Percentiles rank a stretch among this genome's conserved stretches.
Evolutionary conservation across 2,797 vertebrate genomes (phyloP).

Genomic region (Enteromius trimaculatus): DNA sequence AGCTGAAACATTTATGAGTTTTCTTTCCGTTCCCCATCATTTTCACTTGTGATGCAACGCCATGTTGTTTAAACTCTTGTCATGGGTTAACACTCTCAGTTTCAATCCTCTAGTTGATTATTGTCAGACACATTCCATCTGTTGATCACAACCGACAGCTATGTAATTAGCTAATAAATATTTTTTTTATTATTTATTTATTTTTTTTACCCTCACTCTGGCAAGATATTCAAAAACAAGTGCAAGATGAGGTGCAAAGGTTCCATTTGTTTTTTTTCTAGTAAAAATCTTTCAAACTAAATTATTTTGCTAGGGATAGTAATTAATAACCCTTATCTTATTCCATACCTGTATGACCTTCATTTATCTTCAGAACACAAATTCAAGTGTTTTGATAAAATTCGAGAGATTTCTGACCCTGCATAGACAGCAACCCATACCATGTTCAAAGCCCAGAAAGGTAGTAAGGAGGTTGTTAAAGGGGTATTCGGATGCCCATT

Average conservation of each 20-base stretch:
- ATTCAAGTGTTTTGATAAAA: too few relatives aligned
- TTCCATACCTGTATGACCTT: too few relatives aligned
- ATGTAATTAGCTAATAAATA: background rate
- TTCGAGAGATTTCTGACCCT: too few relatives aligned
- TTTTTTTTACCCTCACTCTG: background rate
- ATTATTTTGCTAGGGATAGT: background rate
- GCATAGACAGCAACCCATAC: too few relatives aligned
- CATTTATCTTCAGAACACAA: too few relatives aligned
- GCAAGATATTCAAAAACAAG: background rate
- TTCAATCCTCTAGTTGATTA: background rate
- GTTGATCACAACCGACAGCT: background rate
- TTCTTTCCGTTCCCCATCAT: slow-evolving; percentile 9
- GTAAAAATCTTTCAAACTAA: background rate
- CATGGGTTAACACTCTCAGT: slow-evolving; percentile 8
- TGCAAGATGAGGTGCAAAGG: background rate
- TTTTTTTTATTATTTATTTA: background rate
- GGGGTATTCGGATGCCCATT: too few relatives aligned
- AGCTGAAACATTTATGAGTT: slow-evolving; percentile 45
- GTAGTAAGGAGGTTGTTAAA: too few relatives aligned
- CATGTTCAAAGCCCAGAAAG: too few relatives aligned
- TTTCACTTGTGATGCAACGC: background rate
- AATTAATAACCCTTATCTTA: too few relatives aligned
- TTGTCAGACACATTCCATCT: slow-evolving; percentile 1
- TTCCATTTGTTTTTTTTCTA: background rate
- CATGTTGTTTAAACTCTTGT: slow-evolving; percentile 6